A percentile compares a stretch with the other conserved stretches of the same genome.
These are phyloP conservation scores for Saccopteryx bilineata DNA, from an alignment of 2,113 vertebrate genomes.

Conservation along the genomic window DNA sequence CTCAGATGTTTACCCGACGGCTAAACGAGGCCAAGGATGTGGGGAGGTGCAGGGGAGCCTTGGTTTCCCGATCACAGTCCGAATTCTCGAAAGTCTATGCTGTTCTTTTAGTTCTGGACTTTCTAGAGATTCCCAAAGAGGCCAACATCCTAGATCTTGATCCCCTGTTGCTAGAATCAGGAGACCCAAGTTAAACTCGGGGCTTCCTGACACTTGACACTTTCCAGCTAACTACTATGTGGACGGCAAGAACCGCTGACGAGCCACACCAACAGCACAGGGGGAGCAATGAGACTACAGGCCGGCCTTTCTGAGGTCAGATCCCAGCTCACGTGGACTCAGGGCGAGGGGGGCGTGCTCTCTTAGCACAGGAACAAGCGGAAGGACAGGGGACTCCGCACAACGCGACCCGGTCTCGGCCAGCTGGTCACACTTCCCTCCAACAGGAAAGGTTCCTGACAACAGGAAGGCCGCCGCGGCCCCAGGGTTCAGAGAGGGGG, in stretches of 20 bases:
- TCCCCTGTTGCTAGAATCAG: neutral
- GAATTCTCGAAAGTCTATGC: neutral
- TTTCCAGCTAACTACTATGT: neutral
- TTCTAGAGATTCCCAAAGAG: neutral
- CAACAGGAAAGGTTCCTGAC: neutral
- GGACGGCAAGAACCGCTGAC: neutral
- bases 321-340: neutral
- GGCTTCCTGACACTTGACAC: neutral
- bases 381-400: too few relatives aligned
- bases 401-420: neutral
- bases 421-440: too few relatives aligned
- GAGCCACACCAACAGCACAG: neutral
- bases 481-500: neutral
- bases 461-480: neutral
- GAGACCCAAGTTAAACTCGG: neutral
- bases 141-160: neutral
- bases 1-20: neutral
- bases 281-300: neutral
- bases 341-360: neutral
- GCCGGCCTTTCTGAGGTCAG: neutral
- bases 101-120: neutral
- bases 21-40: neutral
- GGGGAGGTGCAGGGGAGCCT: rapidly evolving
- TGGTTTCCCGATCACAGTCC: neutral
- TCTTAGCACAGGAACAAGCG: rapidly evolving